A percentile compares a stretch with the other conserved stretches of the same genome.
Conservation (phyloP, 2,113 vertebrate species). For the Myrmecobius fasciatus region DNA sequence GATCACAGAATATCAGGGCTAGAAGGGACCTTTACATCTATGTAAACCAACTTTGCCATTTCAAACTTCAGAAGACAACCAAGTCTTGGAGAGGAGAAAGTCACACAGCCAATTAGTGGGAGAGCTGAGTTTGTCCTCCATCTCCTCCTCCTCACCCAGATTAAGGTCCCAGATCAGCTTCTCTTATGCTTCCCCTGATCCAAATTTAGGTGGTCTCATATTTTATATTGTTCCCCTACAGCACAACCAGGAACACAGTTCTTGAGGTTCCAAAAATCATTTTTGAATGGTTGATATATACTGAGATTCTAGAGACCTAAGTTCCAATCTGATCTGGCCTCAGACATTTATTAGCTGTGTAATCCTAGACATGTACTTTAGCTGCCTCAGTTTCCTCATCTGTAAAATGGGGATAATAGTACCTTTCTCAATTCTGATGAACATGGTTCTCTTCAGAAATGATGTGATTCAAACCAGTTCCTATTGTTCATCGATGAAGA, state of each 20-base stretch:
- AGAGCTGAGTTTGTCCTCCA: neutral
- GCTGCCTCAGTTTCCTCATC: neutral
- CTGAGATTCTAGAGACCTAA: neutral
- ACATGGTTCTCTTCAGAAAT: no score
- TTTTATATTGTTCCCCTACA: neutral
- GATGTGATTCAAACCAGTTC: no score
- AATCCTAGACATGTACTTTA: neutral
- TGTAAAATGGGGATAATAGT: neutral
- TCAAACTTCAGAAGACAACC: neutral
- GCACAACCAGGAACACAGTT: neutral
- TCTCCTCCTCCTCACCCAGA: neutral
- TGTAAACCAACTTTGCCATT: neutral
- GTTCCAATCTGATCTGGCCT: neutral
- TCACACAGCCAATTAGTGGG: neutral
- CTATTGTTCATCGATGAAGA: no score
- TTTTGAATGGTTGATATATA: neutral
- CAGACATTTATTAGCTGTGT: neutral
- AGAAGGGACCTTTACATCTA: neutral
- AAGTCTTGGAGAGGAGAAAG: neutral
- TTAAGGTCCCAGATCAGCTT: neutral
- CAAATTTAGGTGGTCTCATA: neutral
- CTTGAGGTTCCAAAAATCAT: neutral
- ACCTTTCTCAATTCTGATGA: no score
- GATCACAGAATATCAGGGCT: no score
- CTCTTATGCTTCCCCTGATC: neutral